phyloP scores from a whole-genome alignment of 1,140 invertebrate species.

The Tetranychus cinnabarinus region DNA sequence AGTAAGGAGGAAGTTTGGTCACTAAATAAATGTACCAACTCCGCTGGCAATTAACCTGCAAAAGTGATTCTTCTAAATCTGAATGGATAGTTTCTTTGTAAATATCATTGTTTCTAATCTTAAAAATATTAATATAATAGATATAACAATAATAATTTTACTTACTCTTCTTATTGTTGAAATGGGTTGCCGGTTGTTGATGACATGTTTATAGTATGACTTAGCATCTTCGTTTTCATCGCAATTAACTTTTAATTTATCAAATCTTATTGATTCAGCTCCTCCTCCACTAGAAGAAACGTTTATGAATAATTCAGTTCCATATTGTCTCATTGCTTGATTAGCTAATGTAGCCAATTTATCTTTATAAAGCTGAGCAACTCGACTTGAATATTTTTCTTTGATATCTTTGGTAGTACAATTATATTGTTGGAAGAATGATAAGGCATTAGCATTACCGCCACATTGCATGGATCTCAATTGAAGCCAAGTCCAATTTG shows the following conservation, averaged over 20 bases:
- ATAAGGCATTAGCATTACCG: conserved; percentile 74
- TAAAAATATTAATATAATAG: neutral
- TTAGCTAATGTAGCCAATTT: conserved; percentile 49
- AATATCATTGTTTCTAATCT: neutral
- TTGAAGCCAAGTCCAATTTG: conserved; percentile 31
- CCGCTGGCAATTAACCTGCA: neutral
- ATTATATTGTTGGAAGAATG: conserved; percentile 85
- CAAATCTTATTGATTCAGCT: neutral
- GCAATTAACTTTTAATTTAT: too few relatives aligned
- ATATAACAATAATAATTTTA: neutral
- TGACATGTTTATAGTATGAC: neutral
- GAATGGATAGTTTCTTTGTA: neutral
- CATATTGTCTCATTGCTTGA: conserved; percentile 66
- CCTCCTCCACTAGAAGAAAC: neutral
- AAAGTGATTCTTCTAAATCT: neutral
- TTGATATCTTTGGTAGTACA: conserved; percentile 76
- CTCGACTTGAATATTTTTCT: conserved; percentile 90
- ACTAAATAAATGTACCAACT: neutral
- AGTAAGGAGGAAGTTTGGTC: neutral
- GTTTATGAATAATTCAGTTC: conserved; percentile 44
- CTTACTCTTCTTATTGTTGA: conserved; percentile 22
- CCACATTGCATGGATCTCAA: conserved; percentile 93
- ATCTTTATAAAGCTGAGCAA: conserved; percentile 72
- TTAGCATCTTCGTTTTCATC: neutral
- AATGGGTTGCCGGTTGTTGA: conserved; percentile 14